These are phyloP conservation scores for Meandrina meandrites DNA, from an alignment of 92 coral and sea anemone species.

Conservation along the genomic window DNA sequence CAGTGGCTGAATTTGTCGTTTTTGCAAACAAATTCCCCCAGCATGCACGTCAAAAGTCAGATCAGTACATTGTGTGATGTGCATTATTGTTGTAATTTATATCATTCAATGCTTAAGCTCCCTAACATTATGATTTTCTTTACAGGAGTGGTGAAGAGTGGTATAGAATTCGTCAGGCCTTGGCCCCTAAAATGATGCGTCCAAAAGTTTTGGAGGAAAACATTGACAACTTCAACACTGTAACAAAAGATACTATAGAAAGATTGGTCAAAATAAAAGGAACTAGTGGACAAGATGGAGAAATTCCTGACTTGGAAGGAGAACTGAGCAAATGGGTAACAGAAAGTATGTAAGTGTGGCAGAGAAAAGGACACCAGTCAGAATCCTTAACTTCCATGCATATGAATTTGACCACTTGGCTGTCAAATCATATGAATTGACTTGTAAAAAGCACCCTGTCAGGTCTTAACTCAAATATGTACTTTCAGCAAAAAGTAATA, in stretches of 20 bases:
- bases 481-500: no score
- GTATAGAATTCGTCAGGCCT: conserved; percentile 35
- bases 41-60: no score
- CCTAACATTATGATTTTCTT: not conserved
- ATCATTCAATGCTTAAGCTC: no score
- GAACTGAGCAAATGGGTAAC: conserved; percentile 54
- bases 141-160: conserved; percentile 46
- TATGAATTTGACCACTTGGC: no score
- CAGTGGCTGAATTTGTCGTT: no score
- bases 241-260: conserved; percentile 47
- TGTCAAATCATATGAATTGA: no score
- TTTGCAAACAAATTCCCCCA: no score
- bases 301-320: conserved; percentile 52
- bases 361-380: not conserved
- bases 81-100: no score
- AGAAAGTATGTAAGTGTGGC: conserved; percentile 41
- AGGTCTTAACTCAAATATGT: no score
- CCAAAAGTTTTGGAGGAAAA: conserved; percentile 58
- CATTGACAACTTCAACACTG: conserved; percentile 53
- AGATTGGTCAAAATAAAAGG: conserved; percentile 16
- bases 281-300: conserved; percentile 22
- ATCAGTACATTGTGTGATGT: no score
- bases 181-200: conserved; percentile 62
- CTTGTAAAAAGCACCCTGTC: no score
- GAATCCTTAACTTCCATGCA: not conserved